These are phyloP conservation scores for Mythimna albipuncta DNA, from an alignment of 2,888 invertebrate species.

Conservation along the genomic window DNA sequence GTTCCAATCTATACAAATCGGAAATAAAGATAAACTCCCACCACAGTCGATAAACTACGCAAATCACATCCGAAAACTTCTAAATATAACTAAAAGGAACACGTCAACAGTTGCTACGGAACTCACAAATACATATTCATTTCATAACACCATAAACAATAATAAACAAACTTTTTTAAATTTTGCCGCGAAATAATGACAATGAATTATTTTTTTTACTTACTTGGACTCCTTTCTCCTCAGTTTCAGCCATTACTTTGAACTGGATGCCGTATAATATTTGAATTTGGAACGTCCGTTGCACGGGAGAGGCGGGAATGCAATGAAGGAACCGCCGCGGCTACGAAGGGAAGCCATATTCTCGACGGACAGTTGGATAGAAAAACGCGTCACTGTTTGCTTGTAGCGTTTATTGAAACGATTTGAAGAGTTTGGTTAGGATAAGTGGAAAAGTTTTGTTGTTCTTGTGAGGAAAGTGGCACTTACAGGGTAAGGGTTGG, in stretches of 20 bases:
- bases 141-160: slow-evolving; percentile 20
- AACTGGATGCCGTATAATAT: slow-evolving; percentile 12
- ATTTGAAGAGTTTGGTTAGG: neutral
- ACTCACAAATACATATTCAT: slow-evolving; percentile 38
- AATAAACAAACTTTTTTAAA: neutral
- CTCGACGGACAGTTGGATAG: slow-evolving; percentile 53
- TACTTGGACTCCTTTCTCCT: slow-evolving; percentile 81
- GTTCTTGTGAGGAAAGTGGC: neutral
- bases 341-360: slow-evolving; percentile 71
- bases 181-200: neutral
- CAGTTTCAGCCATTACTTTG: slow-evolving; percentile 76
- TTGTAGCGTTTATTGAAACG: slow-evolving; percentile 9
- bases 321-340: slow-evolving; percentile 70
- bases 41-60: slow-evolving; percentile 31
- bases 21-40: slow-evolving; percentile 37
- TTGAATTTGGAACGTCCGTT: slow-evolving; percentile 61
- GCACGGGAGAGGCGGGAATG: slow-evolving; percentile 71
- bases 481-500: too few relatives aligned
- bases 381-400: slow-evolving; percentile 58
- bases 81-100: slow-evolving; percentile 48
- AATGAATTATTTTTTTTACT: slow-evolving; percentile 47
- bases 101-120: slow-evolving; percentile 34
- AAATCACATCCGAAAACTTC: slow-evolving; percentile 52
- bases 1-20: slow-evolving; percentile 2
- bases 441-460: slow-evolving; percentile 2